These are phyloP conservation scores for Falco punctatus DNA, from an alignment of 2,113 vertebrate genomes.

Conservation along the genomic window DNA sequence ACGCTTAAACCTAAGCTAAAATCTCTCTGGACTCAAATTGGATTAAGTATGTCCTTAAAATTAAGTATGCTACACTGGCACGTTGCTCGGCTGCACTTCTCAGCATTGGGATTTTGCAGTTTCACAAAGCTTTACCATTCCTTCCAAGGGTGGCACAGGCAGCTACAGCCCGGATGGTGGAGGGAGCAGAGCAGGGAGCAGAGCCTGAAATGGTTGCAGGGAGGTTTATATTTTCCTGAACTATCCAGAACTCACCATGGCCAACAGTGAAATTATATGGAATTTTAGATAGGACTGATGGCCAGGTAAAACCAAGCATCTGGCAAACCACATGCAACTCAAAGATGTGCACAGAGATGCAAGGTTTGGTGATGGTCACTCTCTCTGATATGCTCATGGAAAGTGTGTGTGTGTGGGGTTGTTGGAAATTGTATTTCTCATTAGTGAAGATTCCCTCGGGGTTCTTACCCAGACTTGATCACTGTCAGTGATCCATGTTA, in stretches of 20 bases:
- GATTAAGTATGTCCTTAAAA: conserved; percentile 38
- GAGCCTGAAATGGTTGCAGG: neutral
- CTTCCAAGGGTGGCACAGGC: neutral
- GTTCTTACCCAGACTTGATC: neutral
- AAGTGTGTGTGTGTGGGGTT: neutral
- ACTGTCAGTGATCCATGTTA: neutral
- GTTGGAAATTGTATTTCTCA: neutral
- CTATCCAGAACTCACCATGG: neutral
- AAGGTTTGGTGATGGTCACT: neutral
- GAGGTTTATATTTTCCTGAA: neutral
- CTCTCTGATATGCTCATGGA: neutral
- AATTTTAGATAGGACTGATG: neutral
- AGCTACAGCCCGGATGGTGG: neutral
- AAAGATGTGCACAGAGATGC: neutral
- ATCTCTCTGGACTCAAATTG: conserved; percentile 16
- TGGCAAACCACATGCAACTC: neutral
- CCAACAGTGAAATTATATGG: neutral
- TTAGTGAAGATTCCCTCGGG: neutral
- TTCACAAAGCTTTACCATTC: neutral
- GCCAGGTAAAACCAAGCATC: neutral
- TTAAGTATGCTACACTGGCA: neutral
- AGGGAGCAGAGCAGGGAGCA: neutral
- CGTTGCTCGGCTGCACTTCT: neutral
- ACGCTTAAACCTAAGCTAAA: conserved; percentile 12
- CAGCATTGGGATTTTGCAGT: neutral